phyloP scores from a whole-genome alignment of 2,797 vertebrate species.

The Chlorospingus semifuscus region DNA sequence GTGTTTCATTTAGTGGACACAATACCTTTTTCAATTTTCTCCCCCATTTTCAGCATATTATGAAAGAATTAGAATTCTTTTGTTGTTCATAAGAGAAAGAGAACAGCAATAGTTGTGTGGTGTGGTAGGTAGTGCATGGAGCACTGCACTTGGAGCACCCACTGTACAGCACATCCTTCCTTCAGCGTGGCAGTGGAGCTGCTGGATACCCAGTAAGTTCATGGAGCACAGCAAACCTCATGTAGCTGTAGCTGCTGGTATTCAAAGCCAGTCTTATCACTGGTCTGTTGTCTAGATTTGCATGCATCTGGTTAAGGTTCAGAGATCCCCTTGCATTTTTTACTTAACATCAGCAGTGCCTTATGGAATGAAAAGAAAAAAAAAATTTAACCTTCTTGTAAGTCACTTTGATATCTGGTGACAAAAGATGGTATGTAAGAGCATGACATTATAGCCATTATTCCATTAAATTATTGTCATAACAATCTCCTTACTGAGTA shows the following conservation, averaged over 20 bases:
- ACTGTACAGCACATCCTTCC: neutral
- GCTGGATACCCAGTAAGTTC: neutral
- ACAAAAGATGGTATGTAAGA: neutral
- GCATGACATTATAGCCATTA: neutral
- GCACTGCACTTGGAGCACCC: neutral
- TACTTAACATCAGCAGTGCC: neutral
- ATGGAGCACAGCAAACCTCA: neutral
- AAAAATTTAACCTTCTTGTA: neutral
- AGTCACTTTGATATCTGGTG: neutral
- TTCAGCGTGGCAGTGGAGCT: accelerated
- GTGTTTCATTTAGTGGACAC: neutral
- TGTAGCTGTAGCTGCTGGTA: neutral
- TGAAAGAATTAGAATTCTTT: neutral
- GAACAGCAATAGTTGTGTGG: neutral
- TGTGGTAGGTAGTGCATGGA: neutral
- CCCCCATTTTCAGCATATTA: neutral
- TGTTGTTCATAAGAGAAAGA: neutral
- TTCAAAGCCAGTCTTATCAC: neutral
- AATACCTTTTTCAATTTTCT: neutral
- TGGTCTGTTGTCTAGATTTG: neutral
- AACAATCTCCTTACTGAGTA: neutral
- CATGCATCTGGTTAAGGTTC: neutral
- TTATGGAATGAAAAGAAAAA: neutral
- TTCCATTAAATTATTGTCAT: neutral
- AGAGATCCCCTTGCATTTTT: neutral